These are phyloP conservation scores for Elaphurus davidianus DNA, from an alignment of 2,113 vertebrate species.

Conservation along the genomic window DNA sequence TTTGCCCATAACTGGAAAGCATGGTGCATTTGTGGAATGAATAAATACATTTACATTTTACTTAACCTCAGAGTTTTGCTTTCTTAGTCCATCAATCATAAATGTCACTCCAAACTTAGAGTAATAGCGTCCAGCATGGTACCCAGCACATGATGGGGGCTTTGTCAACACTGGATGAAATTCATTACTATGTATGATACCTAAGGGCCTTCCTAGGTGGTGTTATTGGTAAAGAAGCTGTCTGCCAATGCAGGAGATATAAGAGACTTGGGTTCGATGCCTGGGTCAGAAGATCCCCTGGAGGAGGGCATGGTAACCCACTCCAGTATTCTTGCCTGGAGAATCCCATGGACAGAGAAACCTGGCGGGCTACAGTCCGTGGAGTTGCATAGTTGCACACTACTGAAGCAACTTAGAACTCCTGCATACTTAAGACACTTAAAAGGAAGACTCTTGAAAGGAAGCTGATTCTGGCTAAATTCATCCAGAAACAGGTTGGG, in stretches of 20 bases:
- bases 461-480: not conserved
- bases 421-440: not conserved
- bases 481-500: not conserved
- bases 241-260: not conserved
- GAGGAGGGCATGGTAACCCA: not conserved
- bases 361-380: not conserved
- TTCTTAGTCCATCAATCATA: not conserved
- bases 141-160: not conserved
- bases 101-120: not conserved
- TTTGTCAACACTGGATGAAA: not conserved
- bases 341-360: not conserved
- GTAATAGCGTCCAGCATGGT: not conserved
- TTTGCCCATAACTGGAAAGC: not conserved
- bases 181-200: not conserved
- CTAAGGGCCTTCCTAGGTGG: not conserved
- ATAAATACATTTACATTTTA: not conserved
- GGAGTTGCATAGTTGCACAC: rapidly evolving
- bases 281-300: not conserved
- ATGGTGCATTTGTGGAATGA: not conserved
- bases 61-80: not conserved
- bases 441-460: not conserved
- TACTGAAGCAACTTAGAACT: not conserved
- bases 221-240: not conserved
- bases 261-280: not conserved
- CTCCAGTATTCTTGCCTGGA: not conserved